Evolutionary conservation across 2,113 vertebrate species (phyloP).

Genomic region (Carassius gibelio): DNA sequence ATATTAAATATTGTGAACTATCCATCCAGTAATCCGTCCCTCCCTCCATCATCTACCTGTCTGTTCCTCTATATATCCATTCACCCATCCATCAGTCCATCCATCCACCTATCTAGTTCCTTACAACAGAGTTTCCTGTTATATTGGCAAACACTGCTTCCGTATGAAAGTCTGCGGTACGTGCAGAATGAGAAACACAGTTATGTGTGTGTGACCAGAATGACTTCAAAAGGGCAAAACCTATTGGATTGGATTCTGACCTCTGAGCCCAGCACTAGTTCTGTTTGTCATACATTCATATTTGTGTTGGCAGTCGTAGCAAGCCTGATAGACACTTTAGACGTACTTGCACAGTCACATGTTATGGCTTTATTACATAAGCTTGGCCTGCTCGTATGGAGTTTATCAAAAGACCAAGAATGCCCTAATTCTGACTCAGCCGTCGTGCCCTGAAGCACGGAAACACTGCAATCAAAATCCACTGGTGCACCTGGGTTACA

Average conservation of each 20-base stretch:
- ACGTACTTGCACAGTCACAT: background rate
- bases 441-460: slow-evolving; percentile 1
- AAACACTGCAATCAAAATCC: slow-evolving; percentile 17
- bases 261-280: slow-evolving; percentile 13
- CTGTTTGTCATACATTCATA: slow-evolving; percentile 31
- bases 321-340: background rate
- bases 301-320: slow-evolving; percentile 37
- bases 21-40: too few relatives aligned
- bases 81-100: background rate
- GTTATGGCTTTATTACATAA: slow-evolving; percentile 14
- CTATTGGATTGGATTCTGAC: slow-evolving; percentile 37
- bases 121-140: background rate
- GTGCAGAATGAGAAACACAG: background rate
- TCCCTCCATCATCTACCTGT: too few relatives aligned
- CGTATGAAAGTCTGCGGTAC: background rate
- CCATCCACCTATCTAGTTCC: background rate
- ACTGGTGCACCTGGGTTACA: slow-evolving; percentile 7
- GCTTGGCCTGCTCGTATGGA: background rate
- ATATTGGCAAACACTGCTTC: slow-evolving; percentile 10
- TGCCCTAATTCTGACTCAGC: slow-evolving; percentile 9
- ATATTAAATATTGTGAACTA: too few relatives aligned
- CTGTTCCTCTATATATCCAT: too few relatives aligned
- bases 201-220: slow-evolving; percentile 13
- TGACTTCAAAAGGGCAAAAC: slow-evolving; percentile 38
- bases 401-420: slow-evolving; percentile 26